These are phyloP conservation scores for Apamea monoglypha DNA, from an alignment of 2,888 invertebrate species.

Conservation along the genomic window DNA sequence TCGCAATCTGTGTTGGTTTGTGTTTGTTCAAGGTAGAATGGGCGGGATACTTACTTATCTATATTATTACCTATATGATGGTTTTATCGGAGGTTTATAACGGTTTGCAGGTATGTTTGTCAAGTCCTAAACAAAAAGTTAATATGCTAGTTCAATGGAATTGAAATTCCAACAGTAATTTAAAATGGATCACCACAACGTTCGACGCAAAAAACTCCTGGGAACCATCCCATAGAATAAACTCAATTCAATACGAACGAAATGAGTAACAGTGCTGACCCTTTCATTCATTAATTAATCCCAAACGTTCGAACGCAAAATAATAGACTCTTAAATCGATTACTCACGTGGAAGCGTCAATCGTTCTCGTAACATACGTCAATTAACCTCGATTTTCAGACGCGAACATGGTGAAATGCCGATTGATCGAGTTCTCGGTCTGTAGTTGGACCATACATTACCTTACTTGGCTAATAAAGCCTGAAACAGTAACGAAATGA, in stretches of 20 bases:
- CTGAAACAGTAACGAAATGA: slow-evolving; percentile 63
- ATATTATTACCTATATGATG: neutral
- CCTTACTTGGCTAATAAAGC: slow-evolving; percentile 67
- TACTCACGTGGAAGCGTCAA: slow-evolving; percentile 82
- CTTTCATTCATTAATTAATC: slow-evolving; percentile 88
- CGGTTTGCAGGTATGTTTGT: no score
- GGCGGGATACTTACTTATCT: neutral
- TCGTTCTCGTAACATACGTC: slow-evolving; percentile 80
- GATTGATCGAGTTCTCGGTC: slow-evolving; percentile 64
- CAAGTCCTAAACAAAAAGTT: no score
- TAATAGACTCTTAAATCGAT: slow-evolving; percentile 86
- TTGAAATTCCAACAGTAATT: slow-evolving; percentile 35
- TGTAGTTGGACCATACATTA: slow-evolving; percentile 63
- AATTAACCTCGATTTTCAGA: slow-evolving; percentile 75
- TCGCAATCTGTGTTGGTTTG: slow-evolving; percentile 7
- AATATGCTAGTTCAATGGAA: neutral
- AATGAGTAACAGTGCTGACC: slow-evolving; percentile 83
- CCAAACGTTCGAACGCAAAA: slow-evolving; percentile 82
- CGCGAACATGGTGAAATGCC: slow-evolving; percentile 66
- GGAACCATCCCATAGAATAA: slow-evolving; percentile 77
- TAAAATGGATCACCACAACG: slow-evolving; percentile 65
- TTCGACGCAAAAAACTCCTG: slow-evolving; percentile 68
- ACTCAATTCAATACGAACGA: slow-evolving; percentile 80
- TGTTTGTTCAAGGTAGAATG: neutral
- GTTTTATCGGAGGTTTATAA: no score